Conservation (phyloP, 1,140 invertebrate genomes). For the Drosophila athabasca region DNA sequence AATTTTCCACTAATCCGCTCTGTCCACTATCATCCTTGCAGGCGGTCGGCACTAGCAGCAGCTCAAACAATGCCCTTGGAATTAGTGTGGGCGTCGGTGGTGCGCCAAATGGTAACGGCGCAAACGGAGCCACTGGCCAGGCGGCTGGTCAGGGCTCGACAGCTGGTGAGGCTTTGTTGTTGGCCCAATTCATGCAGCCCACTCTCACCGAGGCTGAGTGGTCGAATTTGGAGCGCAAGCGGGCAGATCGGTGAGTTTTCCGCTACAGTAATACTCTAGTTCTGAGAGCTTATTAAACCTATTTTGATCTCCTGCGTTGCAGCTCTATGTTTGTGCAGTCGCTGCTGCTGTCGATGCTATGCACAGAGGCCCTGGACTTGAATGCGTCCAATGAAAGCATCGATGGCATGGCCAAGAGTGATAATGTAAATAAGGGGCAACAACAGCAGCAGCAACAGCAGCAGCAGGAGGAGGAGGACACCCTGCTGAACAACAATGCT, state of each 20-base stretch:
- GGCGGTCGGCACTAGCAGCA: conserved; percentile 60
- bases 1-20: conserved; percentile 40
- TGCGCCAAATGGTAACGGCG: conserved; percentile 46
- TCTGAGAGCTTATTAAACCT: background rate
- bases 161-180: conserved; percentile 64
- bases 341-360: conserved; percentile 73
- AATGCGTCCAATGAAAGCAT: conserved; percentile 49
- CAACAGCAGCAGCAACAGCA: conserved; percentile 52
- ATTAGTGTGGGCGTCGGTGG: conserved; percentile 69
- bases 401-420: conserved; percentile 72
- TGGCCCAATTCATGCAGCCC: conserved; percentile 83
- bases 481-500: conserved; percentile 78
- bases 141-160: conserved; percentile 42
- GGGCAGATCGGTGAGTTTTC: conserved; percentile 73
- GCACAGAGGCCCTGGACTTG: conserved; percentile 62
- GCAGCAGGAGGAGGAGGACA: conserved; percentile 63
- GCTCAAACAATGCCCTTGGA: conserved; percentile 69
- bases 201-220: conserved; percentile 76
- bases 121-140: conserved; percentile 43
- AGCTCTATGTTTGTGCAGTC: conserved; percentile 82
- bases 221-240: conserved; percentile 75
- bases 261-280: background rate
- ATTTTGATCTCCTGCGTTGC: background rate
- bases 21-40: conserved; percentile 37
- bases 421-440: conserved; percentile 83